Evolutionary conservation across 2,888 invertebrate species (phyloP).

Genomic region (Imbricaverruca yamaguchii): DNA sequence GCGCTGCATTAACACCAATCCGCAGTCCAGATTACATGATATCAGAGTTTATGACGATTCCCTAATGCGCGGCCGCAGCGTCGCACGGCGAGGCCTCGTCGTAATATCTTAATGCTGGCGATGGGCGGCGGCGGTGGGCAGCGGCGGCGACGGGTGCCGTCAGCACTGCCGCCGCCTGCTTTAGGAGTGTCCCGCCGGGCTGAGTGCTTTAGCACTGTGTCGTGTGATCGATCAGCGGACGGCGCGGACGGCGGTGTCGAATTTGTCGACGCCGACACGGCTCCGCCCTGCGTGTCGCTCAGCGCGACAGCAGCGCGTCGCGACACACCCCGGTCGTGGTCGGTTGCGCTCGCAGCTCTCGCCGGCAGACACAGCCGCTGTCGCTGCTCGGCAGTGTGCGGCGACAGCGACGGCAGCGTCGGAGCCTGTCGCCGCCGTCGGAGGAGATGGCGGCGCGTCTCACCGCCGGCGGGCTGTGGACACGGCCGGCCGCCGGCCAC

Average conservation of each 20-base stretch:
- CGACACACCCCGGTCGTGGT: not conserved
- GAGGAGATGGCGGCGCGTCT: not conserved
- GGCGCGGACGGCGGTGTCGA: not conserved
- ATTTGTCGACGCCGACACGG: not conserved
- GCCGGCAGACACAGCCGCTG: not conserved
- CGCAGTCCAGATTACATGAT: slow-evolving; percentile 20
- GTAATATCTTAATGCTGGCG: slow-evolving; percentile 14
- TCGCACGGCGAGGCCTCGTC: not conserved
- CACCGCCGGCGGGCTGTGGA: not conserved
- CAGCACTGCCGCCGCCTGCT: not conserved
- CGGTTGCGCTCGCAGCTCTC: too few species aligned
- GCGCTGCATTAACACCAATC: slow-evolving; percentile 17
- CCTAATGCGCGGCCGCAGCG: slow-evolving; percentile 13
- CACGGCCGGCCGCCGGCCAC: not conserved
- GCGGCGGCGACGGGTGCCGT: not conserved
- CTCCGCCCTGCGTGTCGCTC: not conserved
- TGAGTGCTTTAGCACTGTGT: not conserved
- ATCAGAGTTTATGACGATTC: slow-evolving; percentile 19
- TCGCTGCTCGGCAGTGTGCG: not conserved
- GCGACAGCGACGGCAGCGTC: not conserved
- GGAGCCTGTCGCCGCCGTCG: not conserved
- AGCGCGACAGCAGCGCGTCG: not conserved
- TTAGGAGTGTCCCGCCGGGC: not conserved
- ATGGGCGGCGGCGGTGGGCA: not conserved
- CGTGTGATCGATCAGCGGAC: not conserved